Conservation (phyloP, 2,888 invertebrate species). For the Pachymerium ferrugineum region DNA sequence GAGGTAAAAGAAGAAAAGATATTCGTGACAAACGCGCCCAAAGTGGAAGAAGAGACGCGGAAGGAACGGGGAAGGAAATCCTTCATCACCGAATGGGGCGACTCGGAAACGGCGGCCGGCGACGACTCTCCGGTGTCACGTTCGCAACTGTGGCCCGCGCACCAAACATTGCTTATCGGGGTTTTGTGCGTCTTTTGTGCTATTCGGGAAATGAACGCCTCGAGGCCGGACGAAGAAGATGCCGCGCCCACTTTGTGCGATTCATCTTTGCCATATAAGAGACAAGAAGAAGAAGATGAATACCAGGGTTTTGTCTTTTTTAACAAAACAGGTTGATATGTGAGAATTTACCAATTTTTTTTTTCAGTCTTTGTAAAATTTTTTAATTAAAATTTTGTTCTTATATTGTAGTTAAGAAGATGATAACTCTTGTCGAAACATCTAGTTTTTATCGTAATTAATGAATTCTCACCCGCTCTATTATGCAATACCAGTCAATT, state of each 20-base stretch:
- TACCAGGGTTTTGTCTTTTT: background rate
- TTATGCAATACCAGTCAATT: background rate
- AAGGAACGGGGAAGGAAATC: background rate
- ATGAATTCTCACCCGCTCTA: background rate
- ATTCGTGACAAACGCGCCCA: background rate
- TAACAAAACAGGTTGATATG: too few relatives aligned
- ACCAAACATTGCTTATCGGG: background rate
- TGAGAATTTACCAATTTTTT: background rate
- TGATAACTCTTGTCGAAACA: background rate
- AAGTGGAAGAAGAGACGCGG: background rate
- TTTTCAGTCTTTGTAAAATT: background rate
- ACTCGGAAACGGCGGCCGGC: background rate
- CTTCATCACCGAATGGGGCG: background rate
- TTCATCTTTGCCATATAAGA: background rate
- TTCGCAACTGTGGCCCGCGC: background rate
- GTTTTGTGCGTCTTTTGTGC: background rate
- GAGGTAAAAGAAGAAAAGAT: background rate
- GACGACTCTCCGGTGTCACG: background rate
- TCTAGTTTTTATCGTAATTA: background rate
- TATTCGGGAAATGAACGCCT: background rate
- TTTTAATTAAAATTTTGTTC: background rate
- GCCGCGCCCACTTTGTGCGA: background rate
- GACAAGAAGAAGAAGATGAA: background rate
- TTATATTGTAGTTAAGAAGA: background rate
- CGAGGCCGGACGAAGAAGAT: background rate